These are phyloP conservation scores for Ophion costatus DNA, from an alignment of 2,888 invertebrate species.

Conservation along the genomic window DNA sequence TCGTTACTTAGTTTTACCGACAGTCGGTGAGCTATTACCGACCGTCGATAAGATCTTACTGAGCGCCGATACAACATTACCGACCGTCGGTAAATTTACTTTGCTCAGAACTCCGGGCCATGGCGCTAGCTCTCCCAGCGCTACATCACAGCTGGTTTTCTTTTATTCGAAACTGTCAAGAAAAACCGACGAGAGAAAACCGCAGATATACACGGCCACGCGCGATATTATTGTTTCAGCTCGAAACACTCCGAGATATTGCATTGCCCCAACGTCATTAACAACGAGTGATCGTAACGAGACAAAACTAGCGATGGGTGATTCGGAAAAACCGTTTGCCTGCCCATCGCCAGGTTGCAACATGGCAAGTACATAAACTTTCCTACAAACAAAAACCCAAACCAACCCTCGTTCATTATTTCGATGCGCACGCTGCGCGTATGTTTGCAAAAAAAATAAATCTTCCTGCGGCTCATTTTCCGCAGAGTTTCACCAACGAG, in stretches of 20 bases:
- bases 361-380: constrained; percentile 84
- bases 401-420: neutral
- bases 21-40: neutral
- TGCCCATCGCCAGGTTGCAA: constrained; percentile 89
- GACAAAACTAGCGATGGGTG: constrained; percentile 80
- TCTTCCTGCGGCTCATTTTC: neutral
- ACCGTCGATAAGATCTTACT: neutral
- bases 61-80: neutral
- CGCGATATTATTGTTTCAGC: neutral
- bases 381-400: neutral
- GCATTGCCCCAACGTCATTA: neutral
- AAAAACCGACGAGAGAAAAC: neutral
- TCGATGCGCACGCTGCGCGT: neutral
- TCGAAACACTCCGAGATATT: neutral
- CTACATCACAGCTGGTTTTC: neutral
- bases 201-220: neutral
- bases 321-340: constrained; percentile 89
- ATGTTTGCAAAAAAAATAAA: neutral
- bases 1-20: no score
- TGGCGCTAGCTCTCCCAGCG: no score
- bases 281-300: constrained; percentile 36
- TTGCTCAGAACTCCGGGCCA: neutral
- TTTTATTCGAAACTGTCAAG: neutral
- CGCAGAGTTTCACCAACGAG: constrained; percentile 90
- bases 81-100: neutral